These are phyloP conservation scores for Onychorhynchus coronatus DNA, from an alignment of 2,113 vertebrate species.

Conservation along the genomic window DNA sequence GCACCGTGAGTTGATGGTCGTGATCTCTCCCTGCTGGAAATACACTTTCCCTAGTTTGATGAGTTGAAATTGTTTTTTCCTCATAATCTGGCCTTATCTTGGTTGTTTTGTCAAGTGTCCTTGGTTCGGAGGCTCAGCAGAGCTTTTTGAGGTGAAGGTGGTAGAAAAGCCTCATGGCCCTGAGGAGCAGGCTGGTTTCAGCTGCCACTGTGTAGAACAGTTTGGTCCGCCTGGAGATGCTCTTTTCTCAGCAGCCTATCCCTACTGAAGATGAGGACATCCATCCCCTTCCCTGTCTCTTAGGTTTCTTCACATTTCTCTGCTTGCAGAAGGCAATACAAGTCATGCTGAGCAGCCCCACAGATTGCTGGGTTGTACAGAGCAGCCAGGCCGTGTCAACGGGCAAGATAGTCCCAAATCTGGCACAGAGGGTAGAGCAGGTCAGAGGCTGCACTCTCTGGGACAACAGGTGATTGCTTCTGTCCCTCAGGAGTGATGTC, in stretches of 20 bases:
- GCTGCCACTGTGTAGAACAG: background rate
- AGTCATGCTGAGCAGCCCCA: background rate
- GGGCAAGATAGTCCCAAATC: background rate
- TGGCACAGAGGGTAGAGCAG: background rate
- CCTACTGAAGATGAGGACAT: background rate
- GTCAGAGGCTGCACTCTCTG: background rate
- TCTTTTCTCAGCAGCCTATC: background rate
- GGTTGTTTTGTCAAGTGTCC: background rate
- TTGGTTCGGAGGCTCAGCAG: background rate
- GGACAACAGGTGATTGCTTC: background rate
- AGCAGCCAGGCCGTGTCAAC: background rate
- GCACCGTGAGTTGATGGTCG: accelerated
- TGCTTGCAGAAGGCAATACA: background rate
- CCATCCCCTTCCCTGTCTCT: background rate
- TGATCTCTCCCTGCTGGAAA: background rate
- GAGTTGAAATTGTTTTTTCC: background rate
- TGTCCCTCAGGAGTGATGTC: background rate
- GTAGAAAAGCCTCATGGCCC: background rate
- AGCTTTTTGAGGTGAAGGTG: background rate
- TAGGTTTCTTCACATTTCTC: background rate
- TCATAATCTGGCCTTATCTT: background rate
- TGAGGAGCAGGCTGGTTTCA: background rate
- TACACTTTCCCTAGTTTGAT: background rate
- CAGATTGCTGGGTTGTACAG: background rate
- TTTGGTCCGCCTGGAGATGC: background rate